phyloP scores from a whole-genome alignment of 2,888 invertebrate genomes.

The Microdon myrmicae region DNA sequence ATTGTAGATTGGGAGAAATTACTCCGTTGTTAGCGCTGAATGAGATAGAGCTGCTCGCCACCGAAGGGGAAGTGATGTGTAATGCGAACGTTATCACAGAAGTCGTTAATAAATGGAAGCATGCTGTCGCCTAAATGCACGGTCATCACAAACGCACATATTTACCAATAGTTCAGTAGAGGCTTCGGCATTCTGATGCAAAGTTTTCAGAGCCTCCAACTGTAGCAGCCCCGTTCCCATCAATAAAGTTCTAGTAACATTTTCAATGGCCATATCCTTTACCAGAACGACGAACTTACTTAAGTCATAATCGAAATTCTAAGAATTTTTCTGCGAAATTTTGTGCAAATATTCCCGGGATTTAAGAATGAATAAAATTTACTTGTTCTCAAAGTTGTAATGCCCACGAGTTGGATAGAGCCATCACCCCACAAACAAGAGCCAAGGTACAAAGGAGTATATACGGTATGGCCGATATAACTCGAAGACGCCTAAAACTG shows the following conservation, averaged over 20 bases:
- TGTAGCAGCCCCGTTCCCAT: constrained; percentile 1
- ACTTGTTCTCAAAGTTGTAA: constrained; percentile 17
- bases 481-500: too few species aligned
- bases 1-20: constrained; percentile 23
- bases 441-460: too few species aligned
- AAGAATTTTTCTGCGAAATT: constrained; percentile 29
- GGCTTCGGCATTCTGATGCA: not conserved
- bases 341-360: constrained; percentile 24
- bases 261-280: constrained; percentile 3
- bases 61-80: constrained; percentile 43
- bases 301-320: constrained; percentile 31
- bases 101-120: constrained; percentile 47
- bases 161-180: constrained; percentile 39
- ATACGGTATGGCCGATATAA: too few species aligned
- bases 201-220: not conserved
- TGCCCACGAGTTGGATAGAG: constrained; percentile 27
- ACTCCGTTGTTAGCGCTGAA: constrained; percentile 47
- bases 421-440: too few species aligned
- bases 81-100: constrained; percentile 51
- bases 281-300: constrained; percentile 14
- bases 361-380: constrained; percentile 29
- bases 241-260: constrained; percentile 9
- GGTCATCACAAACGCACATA: constrained; percentile 43
- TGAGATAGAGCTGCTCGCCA: too few species aligned
- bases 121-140: constrained; percentile 50